Base-by-base conservation (phyloP, 2,113 vertebrate genomes). In the Anhinga rufa region DNA sequence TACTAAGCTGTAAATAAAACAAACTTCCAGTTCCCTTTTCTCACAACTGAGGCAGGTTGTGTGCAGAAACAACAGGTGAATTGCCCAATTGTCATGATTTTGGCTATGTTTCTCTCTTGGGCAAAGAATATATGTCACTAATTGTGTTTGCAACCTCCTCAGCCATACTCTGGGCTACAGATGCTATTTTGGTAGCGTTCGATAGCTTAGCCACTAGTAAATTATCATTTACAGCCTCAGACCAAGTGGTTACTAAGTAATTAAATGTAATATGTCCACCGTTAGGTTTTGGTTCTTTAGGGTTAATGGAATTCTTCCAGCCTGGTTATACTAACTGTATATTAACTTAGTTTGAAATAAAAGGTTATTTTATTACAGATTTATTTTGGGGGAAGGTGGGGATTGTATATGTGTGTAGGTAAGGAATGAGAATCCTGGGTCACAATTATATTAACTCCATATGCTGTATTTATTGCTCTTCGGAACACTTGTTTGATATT, bases 291-390 rank as follows among this genome's bases (percentile, higher is more conserved):
- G 81, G 58, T 93, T 95, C 91, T 93, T 91, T 90, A 86, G 48
- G 85, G 75, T 86, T 90, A 92, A 91, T 77, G 79, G 75, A 77
- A 60, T 82, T 92, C 75, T 95, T 92, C 66, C 70, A 85, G 66
- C 44, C 58, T 95, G 87, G 79, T 92, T 96, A 90, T 78, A 91
- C 51, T 70, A 88, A 95, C 32, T 95, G 84, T 93, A 88, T 79
- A 94, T 95, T 94, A 93, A 94, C 87, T 95, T 88, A 90, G 92
- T 80, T 92, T 82, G 58, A 92, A 96, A 95, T 96, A 91, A 93
- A 95, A 95, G 54, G 46, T 92, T 96, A 94, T 97, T 96, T 97
- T 97, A 96, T 76, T 94, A 96, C 76, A 82, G 86, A 96, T 92
- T 95, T 97, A 94, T 94, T 90, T 64, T 7, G 82, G 85, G 93